phyloP scores from a whole-genome alignment of 2,888 invertebrate genomes.

The Campaea margaritaria region DNA sequence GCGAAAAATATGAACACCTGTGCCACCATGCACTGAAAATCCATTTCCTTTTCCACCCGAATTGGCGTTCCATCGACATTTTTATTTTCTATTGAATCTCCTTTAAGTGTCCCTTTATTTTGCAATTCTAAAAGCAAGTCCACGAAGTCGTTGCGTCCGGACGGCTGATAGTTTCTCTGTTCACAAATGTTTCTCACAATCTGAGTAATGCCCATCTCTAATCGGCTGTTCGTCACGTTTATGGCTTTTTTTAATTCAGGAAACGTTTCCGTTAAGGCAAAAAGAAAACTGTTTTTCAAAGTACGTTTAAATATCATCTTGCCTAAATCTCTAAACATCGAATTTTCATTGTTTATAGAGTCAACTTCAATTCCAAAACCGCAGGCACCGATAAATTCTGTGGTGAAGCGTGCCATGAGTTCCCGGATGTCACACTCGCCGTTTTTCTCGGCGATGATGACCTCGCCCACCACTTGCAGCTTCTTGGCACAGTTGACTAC shows the following conservation, averaged over 20 bases:
- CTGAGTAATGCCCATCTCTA: slow-evolving; percentile 45
- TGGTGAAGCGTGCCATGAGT: slow-evolving; percentile 66
- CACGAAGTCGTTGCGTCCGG: slow-evolving; percentile 61
- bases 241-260: slow-evolving; percentile 52
- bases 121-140: slow-evolving; percentile 62
- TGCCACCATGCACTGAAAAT: slow-evolving; percentile 54
- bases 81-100: slow-evolving; percentile 62
- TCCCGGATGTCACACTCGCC: slow-evolving; percentile 59
- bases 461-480: slow-evolving; percentile 51
- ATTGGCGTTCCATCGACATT: slow-evolving; percentile 57
- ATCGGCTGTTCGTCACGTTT: slow-evolving; percentile 34
- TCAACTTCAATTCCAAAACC: slow-evolving; percentile 66
- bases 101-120: slow-evolving; percentile 58
- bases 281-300: slow-evolving; percentile 38
- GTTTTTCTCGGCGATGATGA: slow-evolving; percentile 48
- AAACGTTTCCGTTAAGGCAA: slow-evolving; percentile 54
- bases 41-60: slow-evolving; percentile 58
- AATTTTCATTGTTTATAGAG: slow-evolving; percentile 59
- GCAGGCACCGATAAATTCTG: slow-evolving; percentile 66
- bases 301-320: slow-evolving; percentile 51
- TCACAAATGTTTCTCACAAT: slow-evolving; percentile 56
- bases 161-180: slow-evolving; percentile 62
- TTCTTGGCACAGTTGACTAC: slow-evolving; percentile 67
- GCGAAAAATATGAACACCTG: slow-evolving; percentile 70
- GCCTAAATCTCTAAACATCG: slow-evolving; percentile 57